Conservation (phyloP, 2,113 vertebrate genomes). For the Spizaetus ornatus region DNA sequence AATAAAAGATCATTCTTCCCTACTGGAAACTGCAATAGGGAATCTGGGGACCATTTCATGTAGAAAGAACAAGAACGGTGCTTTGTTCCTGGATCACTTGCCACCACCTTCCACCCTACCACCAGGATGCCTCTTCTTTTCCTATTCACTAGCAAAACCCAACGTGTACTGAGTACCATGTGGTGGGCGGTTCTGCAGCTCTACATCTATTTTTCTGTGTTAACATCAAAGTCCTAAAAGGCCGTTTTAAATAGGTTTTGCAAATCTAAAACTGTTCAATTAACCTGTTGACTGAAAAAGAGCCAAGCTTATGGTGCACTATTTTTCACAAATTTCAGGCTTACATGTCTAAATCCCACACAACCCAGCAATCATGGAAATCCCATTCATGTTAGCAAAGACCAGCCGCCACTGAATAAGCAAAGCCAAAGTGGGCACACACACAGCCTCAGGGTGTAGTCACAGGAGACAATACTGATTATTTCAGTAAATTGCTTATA, state of each 20-base stretch:
- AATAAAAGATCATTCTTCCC: background rate
- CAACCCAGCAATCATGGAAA: background rate
- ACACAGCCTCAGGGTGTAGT: background rate
- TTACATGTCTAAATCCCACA: background rate
- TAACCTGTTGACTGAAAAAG: background rate
- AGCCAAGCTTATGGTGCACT: background rate
- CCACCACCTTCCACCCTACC: background rate
- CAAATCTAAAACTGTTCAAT: background rate
- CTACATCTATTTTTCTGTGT: background rate
- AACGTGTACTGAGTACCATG: accelerated
- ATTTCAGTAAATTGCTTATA: background rate
- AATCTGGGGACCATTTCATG: background rate
- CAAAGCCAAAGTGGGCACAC: background rate
- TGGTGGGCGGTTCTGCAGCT: background rate
- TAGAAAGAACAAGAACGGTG: background rate
- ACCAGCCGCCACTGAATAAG: background rate
- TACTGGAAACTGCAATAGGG: background rate
- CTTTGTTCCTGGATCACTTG: background rate
- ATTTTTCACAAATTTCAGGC: background rate
- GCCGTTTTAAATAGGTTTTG: background rate
- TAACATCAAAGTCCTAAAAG: background rate
- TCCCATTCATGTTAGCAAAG: background rate
- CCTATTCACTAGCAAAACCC: background rate
- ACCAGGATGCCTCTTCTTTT: background rate
- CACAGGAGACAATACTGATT: background rate